Conservation (phyloP, 2,113 vertebrate species). For the Platysteira castanea region DNA sequence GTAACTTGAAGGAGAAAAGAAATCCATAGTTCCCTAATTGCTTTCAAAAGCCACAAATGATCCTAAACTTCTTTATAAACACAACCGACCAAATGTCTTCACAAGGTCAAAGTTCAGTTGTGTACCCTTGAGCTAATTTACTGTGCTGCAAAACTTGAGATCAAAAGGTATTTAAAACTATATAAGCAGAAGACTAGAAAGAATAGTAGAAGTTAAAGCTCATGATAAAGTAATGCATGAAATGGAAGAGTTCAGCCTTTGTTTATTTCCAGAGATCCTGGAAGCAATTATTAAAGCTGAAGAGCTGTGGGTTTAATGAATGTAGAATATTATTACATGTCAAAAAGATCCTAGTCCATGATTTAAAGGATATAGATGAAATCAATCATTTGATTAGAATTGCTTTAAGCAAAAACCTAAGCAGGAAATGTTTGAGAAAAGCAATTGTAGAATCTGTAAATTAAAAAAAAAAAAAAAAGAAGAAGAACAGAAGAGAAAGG, state of each 20-base stretch:
- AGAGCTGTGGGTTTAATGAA: conserved; percentile 1
- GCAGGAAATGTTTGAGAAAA: neutral
- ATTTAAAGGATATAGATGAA: conserved; percentile 36
- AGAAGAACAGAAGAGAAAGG: neutral
- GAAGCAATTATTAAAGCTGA: conserved; percentile 8
- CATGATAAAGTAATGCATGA: neutral
- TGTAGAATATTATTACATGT: neutral
- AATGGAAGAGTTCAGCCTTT: neutral
- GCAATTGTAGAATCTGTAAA: neutral
- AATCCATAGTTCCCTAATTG: neutral
- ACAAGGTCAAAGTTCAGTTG: neutral
- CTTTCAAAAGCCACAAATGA: neutral
- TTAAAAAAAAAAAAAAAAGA: neutral
- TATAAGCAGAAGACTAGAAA: neutral
- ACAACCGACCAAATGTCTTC: neutral
- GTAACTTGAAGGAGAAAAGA: neutral
- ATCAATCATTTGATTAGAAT: conserved; percentile 7
- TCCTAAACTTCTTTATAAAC: neutral
- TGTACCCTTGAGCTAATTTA: neutral
- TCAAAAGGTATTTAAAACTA: neutral
- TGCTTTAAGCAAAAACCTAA: neutral
- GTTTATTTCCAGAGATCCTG: neutral
- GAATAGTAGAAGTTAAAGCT: neutral
- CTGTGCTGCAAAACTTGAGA: neutral
- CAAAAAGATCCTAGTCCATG: neutral